Conservation (phyloP, 1,140 invertebrate species). For the Homarus americanus region DNA sequence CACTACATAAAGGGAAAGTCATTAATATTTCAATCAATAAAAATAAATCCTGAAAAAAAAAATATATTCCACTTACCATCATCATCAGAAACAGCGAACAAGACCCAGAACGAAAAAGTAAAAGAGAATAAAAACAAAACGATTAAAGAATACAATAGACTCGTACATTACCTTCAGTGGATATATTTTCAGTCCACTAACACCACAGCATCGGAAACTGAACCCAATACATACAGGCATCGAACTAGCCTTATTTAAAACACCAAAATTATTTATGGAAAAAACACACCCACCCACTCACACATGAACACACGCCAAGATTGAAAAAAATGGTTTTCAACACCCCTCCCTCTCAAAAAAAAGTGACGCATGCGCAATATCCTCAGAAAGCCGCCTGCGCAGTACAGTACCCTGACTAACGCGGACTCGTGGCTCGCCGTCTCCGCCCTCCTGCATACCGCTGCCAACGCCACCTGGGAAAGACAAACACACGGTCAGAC, state of each 20-base stretch:
- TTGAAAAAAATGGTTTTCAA: not conserved
- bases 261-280: not conserved
- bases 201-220: not conserved
- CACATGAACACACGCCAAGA: too few species aligned
- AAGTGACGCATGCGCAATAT: too few species aligned
- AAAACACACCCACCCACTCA: too few species aligned
- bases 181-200: not conserved
- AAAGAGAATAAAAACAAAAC: not conserved
- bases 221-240: not conserved
- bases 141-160: not conserved
- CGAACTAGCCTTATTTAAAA: not conserved
- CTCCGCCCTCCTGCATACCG: slow-evolving; percentile 62
- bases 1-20: too few species aligned
- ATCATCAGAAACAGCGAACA: not conserved
- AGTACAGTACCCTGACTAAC: slow-evolving; percentile 58
- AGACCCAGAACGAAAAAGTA: not conserved
- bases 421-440: slow-evolving; percentile 55
- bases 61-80: too few species aligned
- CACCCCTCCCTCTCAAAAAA: not conserved
- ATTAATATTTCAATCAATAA: too few species aligned
- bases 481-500: not conserved
- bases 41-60: too few species aligned
- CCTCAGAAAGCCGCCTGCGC: not conserved
- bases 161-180: not conserved
- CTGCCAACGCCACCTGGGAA: slow-evolving; percentile 53